phyloP scores from a whole-genome alignment of 2,113 vertebrate species.

The Paedocypris sp. region DNA sequence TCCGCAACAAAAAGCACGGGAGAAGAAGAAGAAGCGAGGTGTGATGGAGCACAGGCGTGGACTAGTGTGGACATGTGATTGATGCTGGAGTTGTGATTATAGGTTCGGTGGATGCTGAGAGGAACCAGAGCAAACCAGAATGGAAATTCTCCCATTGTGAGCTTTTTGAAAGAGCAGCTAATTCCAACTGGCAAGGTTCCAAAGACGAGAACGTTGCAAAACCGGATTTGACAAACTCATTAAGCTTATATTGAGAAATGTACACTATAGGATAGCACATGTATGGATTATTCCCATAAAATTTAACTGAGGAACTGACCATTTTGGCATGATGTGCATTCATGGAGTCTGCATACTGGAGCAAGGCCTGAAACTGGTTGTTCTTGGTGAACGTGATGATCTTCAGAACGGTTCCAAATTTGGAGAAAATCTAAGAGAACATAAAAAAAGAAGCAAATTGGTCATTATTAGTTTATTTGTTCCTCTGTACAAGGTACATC shows the following conservation, averaged over 20 bases:
- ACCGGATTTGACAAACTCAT: no score
- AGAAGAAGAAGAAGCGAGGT: not conserved
- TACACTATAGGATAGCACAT: no score
- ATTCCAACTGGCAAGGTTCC: no score
- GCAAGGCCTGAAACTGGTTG: constrained; percentile 70
- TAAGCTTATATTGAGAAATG: no score
- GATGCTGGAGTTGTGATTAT: not conserved
- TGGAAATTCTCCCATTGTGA: no score
- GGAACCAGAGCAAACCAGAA: not conserved
- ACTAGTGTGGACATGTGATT: not conserved
- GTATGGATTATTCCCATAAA: no score
- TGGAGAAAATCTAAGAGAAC: constrained; percentile 67
- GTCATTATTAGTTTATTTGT: not conserved
- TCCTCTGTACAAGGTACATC: no score
- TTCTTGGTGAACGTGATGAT: constrained; percentile 76
- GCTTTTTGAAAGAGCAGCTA: no score
- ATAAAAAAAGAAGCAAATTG: not conserved
- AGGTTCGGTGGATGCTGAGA: not conserved
- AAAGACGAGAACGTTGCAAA: no score
- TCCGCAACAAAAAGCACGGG: not conserved
- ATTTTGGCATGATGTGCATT: constrained; percentile 71
- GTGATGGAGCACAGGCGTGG: not conserved
- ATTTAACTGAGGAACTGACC: constrained; percentile 62
- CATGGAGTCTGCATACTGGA: constrained; percentile 67
- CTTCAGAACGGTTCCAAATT: constrained; percentile 72